Base-by-base conservation (phyloP, 2,888 invertebrate species). In the Cylloceria caligata region DNA sequence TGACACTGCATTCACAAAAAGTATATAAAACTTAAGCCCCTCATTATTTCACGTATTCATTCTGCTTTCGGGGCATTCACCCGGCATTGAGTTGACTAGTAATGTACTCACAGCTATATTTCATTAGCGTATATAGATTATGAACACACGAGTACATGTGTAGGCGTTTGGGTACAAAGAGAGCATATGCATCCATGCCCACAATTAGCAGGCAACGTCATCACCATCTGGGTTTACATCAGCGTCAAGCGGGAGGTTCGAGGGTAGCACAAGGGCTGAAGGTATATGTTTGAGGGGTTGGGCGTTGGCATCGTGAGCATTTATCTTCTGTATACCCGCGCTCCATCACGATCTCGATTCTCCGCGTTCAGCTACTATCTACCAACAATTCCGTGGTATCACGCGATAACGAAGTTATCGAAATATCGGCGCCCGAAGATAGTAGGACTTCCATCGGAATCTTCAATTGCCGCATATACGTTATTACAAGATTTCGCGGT, bases 161-260 rank as follows among this genome's bases (percentile, higher is more conserved):
- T 72, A 62, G 42, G 16, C 60, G 52, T 68, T 68, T 76, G 67
- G 71, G 75, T 72, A 42, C 67, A 80, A 78, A 75, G 75, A 80
- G 72, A 68, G 68, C 52, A 64, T n/a, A n/a, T 52, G 72, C 82
- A 79, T 79, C 67, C 62, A 75, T 68, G 72, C 68, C 68, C 72
- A 77, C 78, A 83, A 84, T 84, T 81, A 83, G 78, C 80, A 72
- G 80, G 60, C 39, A 75, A 72, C 77, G 84, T 84, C 84, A 83
- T 72, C 72, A 42, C 77, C 84, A 84, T 83, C 83, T 84, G 80
- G 78, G 67, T 68, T 71, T 75, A 75, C 72, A 79, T 78, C 75
- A 72, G 24, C 9, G 45, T 68, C 68, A 30, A 47, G 76, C 60
- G 52, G 24, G 30, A 68, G 36, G 16, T 30, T 60, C 49, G 57